Conservation (phyloP, 2,113 vertebrate genomes). For the Poecile atricapillus region DNA sequence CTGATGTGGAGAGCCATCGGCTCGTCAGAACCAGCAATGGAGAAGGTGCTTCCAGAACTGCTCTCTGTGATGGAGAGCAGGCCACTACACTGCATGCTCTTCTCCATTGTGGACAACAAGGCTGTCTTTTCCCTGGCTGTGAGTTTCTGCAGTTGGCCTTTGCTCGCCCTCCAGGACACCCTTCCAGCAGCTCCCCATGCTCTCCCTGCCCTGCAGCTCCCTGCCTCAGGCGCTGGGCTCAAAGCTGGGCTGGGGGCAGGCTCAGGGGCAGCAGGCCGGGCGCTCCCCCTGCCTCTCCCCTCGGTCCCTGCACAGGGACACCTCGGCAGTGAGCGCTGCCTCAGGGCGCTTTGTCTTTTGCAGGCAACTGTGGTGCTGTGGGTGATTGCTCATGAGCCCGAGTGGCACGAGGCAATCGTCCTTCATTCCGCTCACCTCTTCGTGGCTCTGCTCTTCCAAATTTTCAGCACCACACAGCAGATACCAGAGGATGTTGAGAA, state of each 20-base stretch:
- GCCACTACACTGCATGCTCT: background rate
- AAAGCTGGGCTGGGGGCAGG: background rate
- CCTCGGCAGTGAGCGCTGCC: background rate
- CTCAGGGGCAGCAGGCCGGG: background rate
- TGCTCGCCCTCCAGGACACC: background rate
- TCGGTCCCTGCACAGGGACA: accelerated
- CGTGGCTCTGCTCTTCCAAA: background rate
- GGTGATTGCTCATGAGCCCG: background rate
- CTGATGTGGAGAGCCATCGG: background rate
- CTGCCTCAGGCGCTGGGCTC: background rate
- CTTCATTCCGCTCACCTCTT: background rate
- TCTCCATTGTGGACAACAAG: background rate
- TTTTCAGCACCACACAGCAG: background rate
- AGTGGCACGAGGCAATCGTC: accelerated
- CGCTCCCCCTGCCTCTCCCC: background rate
- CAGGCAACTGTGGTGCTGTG: background rate
- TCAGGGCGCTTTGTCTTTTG: background rate
- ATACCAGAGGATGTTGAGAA: background rate
- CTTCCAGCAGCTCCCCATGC: background rate
- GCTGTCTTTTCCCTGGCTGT: background rate
- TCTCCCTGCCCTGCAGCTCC: background rate
- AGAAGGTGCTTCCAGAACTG: background rate
- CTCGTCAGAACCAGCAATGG: accelerated
- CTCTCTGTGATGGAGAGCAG: background rate
- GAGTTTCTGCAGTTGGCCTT: background rate